Evolutionary conservation across 1,140 invertebrate species (phyloP).

Genomic region (Trichonephila clavipes): DNA sequence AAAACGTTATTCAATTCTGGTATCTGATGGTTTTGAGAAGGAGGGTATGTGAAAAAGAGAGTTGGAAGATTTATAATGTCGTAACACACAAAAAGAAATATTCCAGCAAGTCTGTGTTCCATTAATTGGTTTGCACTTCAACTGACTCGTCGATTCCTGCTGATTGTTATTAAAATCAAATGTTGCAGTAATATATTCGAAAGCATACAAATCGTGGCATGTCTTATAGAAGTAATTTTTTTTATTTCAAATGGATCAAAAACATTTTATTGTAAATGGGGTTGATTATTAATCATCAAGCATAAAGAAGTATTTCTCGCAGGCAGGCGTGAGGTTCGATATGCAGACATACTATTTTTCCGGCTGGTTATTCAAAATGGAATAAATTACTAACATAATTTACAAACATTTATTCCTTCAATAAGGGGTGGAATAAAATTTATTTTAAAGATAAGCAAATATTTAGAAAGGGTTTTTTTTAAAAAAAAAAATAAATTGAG

Average conservation of each 20-base stretch:
- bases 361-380: too few species aligned
- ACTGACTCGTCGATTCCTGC: not conserved
- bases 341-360: not conserved
- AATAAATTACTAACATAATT: too few species aligned
- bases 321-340: not conserved
- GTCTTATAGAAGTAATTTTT: not conserved
- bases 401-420: too few species aligned
- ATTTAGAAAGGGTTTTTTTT: too few species aligned
- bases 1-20: not conserved
- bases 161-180: constrained; percentile 5
- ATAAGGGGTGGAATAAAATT: too few species aligned
- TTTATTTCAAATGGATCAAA: not conserved
- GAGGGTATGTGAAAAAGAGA: too few species aligned
- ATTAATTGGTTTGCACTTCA: not conserved
- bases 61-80: not conserved
- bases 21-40: not conserved
- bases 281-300: constrained; percentile 38
- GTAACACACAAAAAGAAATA: not conserved
- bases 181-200: not conserved
- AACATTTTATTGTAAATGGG: not conserved
- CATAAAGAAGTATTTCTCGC: not conserved
- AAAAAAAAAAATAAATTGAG: too few species aligned
- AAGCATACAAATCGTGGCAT: constrained; percentile 5
- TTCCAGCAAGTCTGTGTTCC: not conserved
- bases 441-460: too few species aligned